A percentile compares a stretch with the other conserved stretches of the same genome.
Conservation (phyloP, 2,888 invertebrate species). For the Cantharis rustica region DNA sequence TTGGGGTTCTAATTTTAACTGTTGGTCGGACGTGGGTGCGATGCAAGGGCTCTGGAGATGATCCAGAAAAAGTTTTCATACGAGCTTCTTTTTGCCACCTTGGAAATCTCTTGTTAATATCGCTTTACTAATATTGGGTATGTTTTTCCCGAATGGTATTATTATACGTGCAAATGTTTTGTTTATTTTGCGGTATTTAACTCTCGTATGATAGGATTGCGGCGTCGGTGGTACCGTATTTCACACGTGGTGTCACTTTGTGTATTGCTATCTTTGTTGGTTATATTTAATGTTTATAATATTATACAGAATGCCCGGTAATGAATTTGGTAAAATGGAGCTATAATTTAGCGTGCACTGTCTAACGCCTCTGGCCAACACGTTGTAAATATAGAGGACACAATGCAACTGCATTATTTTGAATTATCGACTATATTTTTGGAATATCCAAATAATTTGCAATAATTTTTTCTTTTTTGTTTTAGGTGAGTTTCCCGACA, state of each 20-base stretch:
- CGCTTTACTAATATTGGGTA: not conserved
- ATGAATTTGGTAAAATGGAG: constrained; percentile 45
- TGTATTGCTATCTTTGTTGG: constrained; percentile 42
- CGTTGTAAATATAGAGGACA: constrained; percentile 31
- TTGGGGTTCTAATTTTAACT: not conserved
- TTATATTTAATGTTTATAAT: constrained; percentile 27
- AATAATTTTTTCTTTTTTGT: constrained; percentile 27
- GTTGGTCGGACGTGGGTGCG: not conserved
- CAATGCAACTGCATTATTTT: constrained; percentile 17
- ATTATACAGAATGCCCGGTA: constrained; percentile 40
- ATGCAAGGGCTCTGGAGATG: not conserved
- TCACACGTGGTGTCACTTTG: constrained; percentile 40
- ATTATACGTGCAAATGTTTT: not conserved
- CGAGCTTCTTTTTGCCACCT: not conserved
- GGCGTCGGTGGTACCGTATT: constrained; percentile 40
- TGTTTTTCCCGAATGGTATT: not conserved
- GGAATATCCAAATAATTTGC: not conserved
- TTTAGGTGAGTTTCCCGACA: constrained; percentile 42
- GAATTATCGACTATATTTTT: not conserved
- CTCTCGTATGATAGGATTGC: constrained; percentile 36
- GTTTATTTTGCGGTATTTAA: constrained; percentile 46
- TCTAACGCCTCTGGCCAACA: constrained; percentile 51
- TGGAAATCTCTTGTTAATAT: not conserved
- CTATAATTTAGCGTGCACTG: constrained; percentile 54
- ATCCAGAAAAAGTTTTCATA: not conserved